These are phyloP conservation scores for Poicephalus meyeri DNA, from an alignment of 2,113 vertebrate species.

Conservation along the genomic window DNA sequence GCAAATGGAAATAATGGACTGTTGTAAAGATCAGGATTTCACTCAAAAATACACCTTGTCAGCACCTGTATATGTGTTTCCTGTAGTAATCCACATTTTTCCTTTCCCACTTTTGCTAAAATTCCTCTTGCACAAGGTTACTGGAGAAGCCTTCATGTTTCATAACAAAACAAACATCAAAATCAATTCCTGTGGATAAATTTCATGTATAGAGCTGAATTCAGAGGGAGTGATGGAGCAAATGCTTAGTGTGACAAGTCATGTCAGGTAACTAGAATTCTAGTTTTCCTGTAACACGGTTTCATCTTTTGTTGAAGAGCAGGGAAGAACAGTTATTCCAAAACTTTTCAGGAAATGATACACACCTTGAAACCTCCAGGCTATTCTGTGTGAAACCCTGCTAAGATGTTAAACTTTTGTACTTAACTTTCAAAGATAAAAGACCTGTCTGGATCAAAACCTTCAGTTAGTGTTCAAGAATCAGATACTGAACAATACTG, in stretches of 20 bases:
- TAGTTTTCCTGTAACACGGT: not conserved
- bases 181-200: not conserved
- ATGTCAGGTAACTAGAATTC: not conserved
- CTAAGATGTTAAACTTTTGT: not conserved
- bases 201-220: not conserved
- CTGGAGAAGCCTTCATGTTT: not conserved
- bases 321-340: not conserved
- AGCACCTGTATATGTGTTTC: fast-evolving
- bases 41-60: not conserved
- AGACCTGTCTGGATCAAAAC: not conserved
- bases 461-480: not conserved
- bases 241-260: not conserved
- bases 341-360: not conserved
- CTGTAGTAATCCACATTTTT: not conserved
- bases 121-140: not conserved
- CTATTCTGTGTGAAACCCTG: not conserved
- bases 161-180: not conserved
- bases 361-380: not conserved
- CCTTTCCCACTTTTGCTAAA: not conserved
- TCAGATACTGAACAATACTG: not conserved
- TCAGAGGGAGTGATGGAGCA: not conserved
- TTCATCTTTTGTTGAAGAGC: not conserved
- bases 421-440: not conserved
- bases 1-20: not conserved
- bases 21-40: not conserved